Evolutionary conservation across 2,888 invertebrate species (phyloP), one percentile per base, ranked within the genome.

Genomic region (Nephrotoma guestfalica): DNA sequence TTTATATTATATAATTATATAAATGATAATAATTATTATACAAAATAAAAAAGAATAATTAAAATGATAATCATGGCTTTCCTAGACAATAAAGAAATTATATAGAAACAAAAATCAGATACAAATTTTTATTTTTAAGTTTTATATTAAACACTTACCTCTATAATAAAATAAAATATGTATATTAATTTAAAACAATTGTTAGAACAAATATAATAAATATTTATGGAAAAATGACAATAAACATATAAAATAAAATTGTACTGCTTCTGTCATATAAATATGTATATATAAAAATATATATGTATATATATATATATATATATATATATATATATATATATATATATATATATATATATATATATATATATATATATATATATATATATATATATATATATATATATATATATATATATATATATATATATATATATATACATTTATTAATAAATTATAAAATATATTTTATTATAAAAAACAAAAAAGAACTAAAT

Each of bases 131-230:
- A 57, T 57, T 57, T 57, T 57, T 57, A 57, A 15, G 51, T 57
- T 57, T 57, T 57, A 15, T 57, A 57, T 57, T 57, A 57, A 57
- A 57, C 51, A 15, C 15, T 15, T 57, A 57, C 51, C 51, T 57
- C 51, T 57, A 47, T 47, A 11, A 47, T 47, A 57, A 57, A 57
- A 57, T 57, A 57, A 15, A 57, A 57, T 57, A 30, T 30, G 2
- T 30, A 57, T 57, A 57, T 15, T 30, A 30, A 57, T 57, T 57
- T 15, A 57, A 30, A 30, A 30, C 30, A 57, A 57, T 57, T 57
- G 51, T 57, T 57, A 57, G 51, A n/a, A 57, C 51, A 57, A 57
- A 57, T 57, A 41, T 86, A 86, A 86, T 86, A 43, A 13, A 86
- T 86, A 85, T 42, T 18, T 13, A 85, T 43, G 15, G 42, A 57